Evolutionary conservation across 2,113 vertebrate species (phyloP).

Genomic region (Trachemys scripta): DNA sequence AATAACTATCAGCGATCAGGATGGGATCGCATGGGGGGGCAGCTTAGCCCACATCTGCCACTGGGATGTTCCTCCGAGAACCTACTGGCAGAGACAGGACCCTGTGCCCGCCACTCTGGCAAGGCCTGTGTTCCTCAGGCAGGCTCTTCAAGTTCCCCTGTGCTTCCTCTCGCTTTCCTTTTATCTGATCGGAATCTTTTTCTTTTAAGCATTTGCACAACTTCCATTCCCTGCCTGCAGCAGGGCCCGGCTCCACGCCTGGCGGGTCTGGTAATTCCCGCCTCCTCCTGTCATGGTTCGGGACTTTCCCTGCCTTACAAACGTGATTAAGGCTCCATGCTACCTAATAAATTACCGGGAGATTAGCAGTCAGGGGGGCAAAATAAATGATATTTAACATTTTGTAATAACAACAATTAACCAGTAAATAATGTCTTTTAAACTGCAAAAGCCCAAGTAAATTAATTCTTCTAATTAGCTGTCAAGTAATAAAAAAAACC

Average conservation of each 20-base stretch:
- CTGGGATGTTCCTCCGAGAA: too few species aligned
- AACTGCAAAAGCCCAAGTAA: constrained; percentile 75
- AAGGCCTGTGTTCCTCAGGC: not conserved
- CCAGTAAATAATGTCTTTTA: constrained; percentile 82
- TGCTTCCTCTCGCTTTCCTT: not conserved
- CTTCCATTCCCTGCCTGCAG: not conserved
- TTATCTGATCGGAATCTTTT: not conserved
- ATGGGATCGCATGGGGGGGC: too few species aligned
- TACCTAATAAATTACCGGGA: constrained; percentile 72
- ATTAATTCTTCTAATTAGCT: constrained; percentile 84
- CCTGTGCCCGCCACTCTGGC: not conserved
- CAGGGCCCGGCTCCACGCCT: rapidly evolving
- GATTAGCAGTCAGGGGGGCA: constrained; percentile 56
- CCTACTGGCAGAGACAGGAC: too few species aligned
- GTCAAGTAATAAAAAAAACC: constrained; percentile 58
- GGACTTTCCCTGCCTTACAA: not conserved
- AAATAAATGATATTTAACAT: constrained; percentile 83
- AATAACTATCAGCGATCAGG: too few species aligned
- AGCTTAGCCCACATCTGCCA: too few species aligned
- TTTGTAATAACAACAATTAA: constrained; percentile 82
- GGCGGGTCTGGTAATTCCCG: not conserved
- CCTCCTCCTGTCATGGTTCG: rapidly evolving
- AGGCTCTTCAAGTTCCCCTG: not conserved
- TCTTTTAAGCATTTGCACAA: not conserved
- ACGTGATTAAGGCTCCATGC: not conserved